Conservation (phyloP, 2,113 vertebrate genomes). For the Cardinalis cardinalis region DNA sequence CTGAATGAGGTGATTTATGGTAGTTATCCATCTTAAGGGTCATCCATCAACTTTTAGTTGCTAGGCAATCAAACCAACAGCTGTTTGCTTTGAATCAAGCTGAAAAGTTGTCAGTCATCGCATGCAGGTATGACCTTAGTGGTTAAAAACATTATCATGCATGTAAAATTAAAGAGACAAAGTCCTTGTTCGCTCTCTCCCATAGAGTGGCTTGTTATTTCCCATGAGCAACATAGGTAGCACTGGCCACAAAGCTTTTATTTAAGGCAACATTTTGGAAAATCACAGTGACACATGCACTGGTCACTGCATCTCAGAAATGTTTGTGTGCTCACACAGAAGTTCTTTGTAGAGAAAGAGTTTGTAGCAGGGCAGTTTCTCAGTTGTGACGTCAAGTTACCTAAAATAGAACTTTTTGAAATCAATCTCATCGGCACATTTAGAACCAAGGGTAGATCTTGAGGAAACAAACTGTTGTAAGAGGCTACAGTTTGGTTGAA, state of each 20-base stretch:
- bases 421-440: rapidly evolving
- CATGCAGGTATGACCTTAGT: conserved; percentile 81
- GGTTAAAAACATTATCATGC: conserved; percentile 69
- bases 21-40: conserved; percentile 96
- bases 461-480: not conserved
- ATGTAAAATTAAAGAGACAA: conserved; percentile 70
- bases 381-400: not conserved
- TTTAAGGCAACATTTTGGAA: not conserved
- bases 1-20: conserved; percentile 93
- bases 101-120: conserved; percentile 88
- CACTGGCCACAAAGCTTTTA: not conserved
- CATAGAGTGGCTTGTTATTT: not conserved
- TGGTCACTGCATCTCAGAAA: not conserved
- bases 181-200: not conserved
- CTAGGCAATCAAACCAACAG: conserved; percentile 97
- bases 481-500: not conserved
- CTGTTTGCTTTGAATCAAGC: conserved; percentile 90
- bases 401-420: not conserved
- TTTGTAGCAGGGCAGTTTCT: not conserved
- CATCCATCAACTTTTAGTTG: conserved; percentile 95
- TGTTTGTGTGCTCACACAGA: rapidly evolving
- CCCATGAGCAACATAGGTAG: not conserved
- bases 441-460: not conserved
- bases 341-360: not conserved
- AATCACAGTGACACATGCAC: not conserved